A percentile compares a stretch with the other conserved stretches of the same genome.
Conservation (phyloP, 2,888 invertebrate genomes). For the Sycophila texana region DNA sequence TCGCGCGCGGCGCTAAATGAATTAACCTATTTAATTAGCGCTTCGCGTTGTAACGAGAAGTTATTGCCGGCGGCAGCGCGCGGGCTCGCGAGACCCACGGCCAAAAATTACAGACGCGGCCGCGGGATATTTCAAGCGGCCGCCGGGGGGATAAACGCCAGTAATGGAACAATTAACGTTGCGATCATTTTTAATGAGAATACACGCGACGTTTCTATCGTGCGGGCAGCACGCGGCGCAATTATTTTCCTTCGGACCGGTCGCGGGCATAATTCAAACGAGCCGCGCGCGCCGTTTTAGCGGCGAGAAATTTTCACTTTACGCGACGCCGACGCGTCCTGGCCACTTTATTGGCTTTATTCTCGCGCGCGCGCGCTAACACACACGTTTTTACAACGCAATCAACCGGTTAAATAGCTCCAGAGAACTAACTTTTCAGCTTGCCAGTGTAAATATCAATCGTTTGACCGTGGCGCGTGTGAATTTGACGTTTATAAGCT, state of each 20-base stretch:
- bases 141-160: conserved; percentile 49
- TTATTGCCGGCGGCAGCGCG: conserved; percentile 33
- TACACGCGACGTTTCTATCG: conserved; percentile 56
- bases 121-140: conserved; percentile 53
- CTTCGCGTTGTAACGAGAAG: conserved; percentile 51
- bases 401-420: conserved; percentile 47
- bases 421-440: conserved; percentile 14
- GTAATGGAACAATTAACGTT: conserved; percentile 57
- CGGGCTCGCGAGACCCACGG: conserved; percentile 7
- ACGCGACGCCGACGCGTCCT: neutral
- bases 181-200: conserved; percentile 58
- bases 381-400: conserved; percentile 41
- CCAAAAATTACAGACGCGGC: conserved; percentile 54
- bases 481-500: conserved; percentile 33
- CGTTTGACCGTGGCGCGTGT: conserved; percentile 19
- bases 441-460: conserved; percentile 36
- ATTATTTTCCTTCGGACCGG: conserved; percentile 52
- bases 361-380: conserved; percentile 39
- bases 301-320: conserved; percentile 42
- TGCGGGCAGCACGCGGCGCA: conserved; percentile 22
- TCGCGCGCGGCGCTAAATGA: conserved; percentile 57
- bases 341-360: conserved; percentile 37
- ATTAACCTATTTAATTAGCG: conserved; percentile 59
- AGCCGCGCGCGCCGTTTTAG: conserved; percentile 36
- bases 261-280: conserved; percentile 32